Percentiles rank a stretch among this genome's conserved stretches.
Evolutionary conservation across 1,140 invertebrate species (phyloP).

Genomic region (Potamilus streckersoni): DNA sequence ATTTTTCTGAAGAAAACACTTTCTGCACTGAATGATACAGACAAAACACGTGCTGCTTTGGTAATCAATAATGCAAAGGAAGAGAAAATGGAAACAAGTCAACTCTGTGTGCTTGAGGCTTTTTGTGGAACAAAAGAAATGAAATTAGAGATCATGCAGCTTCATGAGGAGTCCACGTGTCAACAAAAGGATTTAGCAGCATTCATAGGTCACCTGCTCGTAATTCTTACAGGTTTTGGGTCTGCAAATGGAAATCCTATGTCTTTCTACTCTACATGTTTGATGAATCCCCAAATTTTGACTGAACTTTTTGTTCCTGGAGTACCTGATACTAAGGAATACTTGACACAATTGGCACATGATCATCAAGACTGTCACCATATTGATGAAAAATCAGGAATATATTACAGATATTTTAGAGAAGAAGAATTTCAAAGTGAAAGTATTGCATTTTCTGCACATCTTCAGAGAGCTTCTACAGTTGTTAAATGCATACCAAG

Average conservation of each 20-base stretch:
- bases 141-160: neutral
- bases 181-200: constrained; percentile 13
- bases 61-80: neutral
- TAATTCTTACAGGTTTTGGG: neutral
- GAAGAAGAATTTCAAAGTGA: neutral
- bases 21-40: neutral
- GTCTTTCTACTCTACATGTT: neutral
- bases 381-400: neutral
- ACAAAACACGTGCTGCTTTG: neutral
- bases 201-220: constrained; percentile 1
- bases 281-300: constrained; percentile 1
- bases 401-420: neutral
- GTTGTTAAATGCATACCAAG: no score
- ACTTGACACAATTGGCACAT: neutral
- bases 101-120: neutral
- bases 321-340: neutral
- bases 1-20: constrained; percentile 2
- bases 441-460: neutral
- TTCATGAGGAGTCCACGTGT: neutral
- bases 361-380: neutral
- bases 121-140: constrained; percentile 8
- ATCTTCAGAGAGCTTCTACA: no score
- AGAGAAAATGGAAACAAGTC: neutral
- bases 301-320: constrained; percentile 2
- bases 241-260: neutral